phyloP scores from a whole-genome alignment of 2,113 vertebrate species.

The Recurvirostra avosetta region DNA sequence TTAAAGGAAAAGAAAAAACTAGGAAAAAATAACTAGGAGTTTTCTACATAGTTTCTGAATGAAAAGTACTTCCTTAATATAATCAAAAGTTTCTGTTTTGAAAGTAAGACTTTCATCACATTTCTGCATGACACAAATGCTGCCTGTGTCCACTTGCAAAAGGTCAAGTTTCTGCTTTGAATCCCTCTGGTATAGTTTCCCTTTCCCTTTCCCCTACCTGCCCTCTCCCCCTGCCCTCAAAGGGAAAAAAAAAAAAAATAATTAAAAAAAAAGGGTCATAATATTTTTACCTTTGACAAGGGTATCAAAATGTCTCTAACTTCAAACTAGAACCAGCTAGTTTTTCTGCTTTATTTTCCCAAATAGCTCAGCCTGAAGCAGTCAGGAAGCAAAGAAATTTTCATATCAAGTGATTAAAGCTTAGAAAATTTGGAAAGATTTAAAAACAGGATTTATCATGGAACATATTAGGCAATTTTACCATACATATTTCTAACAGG shows the following conservation, averaged over 20 bases:
- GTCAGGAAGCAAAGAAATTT: neutral
- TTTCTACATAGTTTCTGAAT: neutral
- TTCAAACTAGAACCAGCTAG: neutral
- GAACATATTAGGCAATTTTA: neutral
- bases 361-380: neutral
- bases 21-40: neutral
- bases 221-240: fast-evolving
- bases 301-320: neutral
- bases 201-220: neutral
- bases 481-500: neutral
- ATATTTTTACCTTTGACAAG: neutral
- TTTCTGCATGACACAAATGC: neutral
- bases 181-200: neutral
- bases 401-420: neutral
- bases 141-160: neutral
- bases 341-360: neutral
- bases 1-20: neutral
- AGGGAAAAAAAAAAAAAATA: neutral
- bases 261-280: neutral
- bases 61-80: neutral
- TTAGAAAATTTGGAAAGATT: neutral
- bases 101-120: neutral
- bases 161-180: neutral
- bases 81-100: fast-evolving
- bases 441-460: neutral